Evolutionary conservation across 2,797 vertebrate species (phyloP).

Genomic region (Neosalanx taihuensis): DNA sequence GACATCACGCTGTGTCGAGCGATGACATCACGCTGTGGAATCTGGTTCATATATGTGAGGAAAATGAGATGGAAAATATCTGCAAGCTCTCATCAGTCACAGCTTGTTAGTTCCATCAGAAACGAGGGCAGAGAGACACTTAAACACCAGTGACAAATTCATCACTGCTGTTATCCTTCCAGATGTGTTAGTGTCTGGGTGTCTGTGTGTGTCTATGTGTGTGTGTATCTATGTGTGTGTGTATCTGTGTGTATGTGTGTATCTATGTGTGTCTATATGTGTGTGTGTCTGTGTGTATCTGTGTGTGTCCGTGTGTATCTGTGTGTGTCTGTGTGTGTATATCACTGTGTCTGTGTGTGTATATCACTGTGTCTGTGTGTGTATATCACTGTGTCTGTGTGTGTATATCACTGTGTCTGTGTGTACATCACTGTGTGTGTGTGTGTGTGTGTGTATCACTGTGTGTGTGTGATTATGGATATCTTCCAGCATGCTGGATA

Average conservation of each 20-base stretch:
- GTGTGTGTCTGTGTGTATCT: background rate
- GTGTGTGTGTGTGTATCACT: background rate
- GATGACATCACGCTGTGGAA: too few species aligned
- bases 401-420: background rate
- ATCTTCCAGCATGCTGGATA: background rate
- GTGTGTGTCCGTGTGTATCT: background rate
- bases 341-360: background rate
- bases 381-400: background rate
- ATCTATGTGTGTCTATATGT: background rate
- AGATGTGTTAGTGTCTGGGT: background rate
- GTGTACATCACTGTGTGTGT: background rate
- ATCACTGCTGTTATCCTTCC: background rate
- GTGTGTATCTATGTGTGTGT: background rate
- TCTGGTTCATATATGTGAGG: too few species aligned
- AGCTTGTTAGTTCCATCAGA: background rate
- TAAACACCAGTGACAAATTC: background rate
- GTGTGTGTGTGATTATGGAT: background rate
- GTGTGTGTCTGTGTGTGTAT: background rate
- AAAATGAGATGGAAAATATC: background rate
- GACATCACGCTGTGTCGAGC: too few species aligned
- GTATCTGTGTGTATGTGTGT: background rate
- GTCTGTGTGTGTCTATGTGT: background rate
- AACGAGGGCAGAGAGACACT: background rate
- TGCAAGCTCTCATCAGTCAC: background rate
- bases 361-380: constrained; percentile 2